Evolutionary conservation across 2,888 invertebrate genomes (phyloP), one percentile per base, ranked within the genome.

Genomic region (Taenaris catops): DNA sequence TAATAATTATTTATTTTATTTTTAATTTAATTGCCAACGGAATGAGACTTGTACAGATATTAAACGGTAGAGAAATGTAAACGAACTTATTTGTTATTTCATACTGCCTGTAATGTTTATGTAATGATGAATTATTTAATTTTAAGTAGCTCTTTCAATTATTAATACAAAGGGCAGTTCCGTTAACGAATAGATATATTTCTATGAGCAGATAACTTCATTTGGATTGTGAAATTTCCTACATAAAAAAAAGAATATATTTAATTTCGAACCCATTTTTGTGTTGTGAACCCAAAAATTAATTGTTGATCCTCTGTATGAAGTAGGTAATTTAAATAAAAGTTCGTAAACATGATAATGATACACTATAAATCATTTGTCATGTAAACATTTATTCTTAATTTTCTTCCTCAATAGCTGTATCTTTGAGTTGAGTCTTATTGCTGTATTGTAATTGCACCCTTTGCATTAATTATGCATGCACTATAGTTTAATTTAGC

Each of bases 21-120:
- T 74, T 78, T 23, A 70, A 76, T 73, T 74, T 57, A 63, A 78
- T 80, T 79, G 76, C 86, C 84, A 80, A 79, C 81, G 84, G 86
- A 81, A 84, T 83, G 84, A 46, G 86, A 76, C 78, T 80, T 86
- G 86, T 86, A 86, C 79, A 86, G 84, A 71, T 69, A 64, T 72
- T 42, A 41, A 69, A 72, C 60, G 55, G 61, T 83, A 83, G 78
- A 60, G 61, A 71, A 74, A 64, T 31, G 21, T 29, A 29, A 20
- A 29, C 29, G 8, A 29, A 29, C 14, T 10, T 21, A 9, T 27
- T 18, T 23, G 31, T 44, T 35, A 38, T 42, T 31, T 38, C 20
- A 29, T 37, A 27, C 40, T 12, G 42, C 34, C 34, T 11, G 23
- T 29, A 25, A 32, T 25, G 25, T 11, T 32, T 21, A 25, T 25